Evolutionary conservation across 2,113 vertebrate species (phyloP).

Genomic region (Eudyptes chrysolophus): DNA sequence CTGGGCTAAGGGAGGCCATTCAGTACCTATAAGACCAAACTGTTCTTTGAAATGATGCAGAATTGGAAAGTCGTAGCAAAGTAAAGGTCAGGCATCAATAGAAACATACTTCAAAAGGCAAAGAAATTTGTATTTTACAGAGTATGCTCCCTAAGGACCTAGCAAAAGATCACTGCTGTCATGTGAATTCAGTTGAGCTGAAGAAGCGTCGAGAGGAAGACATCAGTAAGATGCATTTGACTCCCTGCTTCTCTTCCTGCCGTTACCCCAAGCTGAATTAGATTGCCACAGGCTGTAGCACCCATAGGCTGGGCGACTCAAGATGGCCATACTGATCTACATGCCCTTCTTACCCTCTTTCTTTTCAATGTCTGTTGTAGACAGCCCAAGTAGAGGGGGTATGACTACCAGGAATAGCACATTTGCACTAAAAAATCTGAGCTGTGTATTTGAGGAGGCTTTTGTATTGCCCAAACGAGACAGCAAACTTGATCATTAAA

Average conservation of each 20-base stretch:
- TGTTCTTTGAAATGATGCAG: neutral
- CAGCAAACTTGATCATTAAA: neutral
- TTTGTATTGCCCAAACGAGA: neutral
- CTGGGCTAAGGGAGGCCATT: neutral
- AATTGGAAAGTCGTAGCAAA: neutral
- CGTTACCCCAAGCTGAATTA: neutral
- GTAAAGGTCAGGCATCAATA: neutral
- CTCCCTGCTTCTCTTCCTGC: neutral
- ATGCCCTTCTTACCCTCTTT: neutral
- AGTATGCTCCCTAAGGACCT: neutral
- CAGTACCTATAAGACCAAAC: neutral
- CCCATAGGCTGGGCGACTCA: neutral
- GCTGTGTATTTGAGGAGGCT: neutral
- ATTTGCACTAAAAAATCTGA: neutral
- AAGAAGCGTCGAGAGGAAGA: neutral
- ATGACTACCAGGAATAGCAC: neutral
- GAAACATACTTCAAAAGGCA: neutral
- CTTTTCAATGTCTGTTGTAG: neutral
- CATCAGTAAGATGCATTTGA: neutral
- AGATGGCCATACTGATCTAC: neutral
- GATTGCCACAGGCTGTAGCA: neutral
- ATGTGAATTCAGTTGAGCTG: neutral
- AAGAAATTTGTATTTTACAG: neutral
- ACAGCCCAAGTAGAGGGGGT: neutral
- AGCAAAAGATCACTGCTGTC: neutral